Percentiles rank a stretch among this genome's conserved stretches.
Conservation (phyloP, 2,888 invertebrate genomes). For the Leptinotarsa tumamoca region DNA sequence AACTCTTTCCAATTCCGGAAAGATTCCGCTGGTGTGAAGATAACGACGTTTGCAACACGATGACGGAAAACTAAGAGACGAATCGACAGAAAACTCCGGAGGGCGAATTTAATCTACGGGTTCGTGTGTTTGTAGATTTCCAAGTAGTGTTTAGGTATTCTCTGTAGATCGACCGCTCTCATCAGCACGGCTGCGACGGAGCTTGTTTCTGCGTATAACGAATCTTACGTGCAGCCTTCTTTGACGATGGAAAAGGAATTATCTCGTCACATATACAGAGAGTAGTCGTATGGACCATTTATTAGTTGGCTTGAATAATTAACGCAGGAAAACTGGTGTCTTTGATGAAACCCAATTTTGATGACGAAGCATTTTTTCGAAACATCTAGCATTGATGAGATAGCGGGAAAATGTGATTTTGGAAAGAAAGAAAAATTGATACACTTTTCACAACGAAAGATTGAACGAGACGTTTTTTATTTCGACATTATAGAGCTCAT, state of each 20-base stretch:
- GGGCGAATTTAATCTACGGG: slow-evolving; percentile 66
- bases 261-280: slow-evolving; percentile 51
- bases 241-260: slow-evolving; percentile 55
- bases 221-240: slow-evolving; percentile 54
- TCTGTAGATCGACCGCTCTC: slow-evolving; percentile 62
- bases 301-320: too few species aligned
- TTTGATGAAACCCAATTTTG: too few species aligned
- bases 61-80: slow-evolving; percentile 65
- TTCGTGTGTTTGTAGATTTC: slow-evolving; percentile 66
- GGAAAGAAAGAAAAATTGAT: too few species aligned
- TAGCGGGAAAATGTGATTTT: too few species aligned
- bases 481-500: too few species aligned
- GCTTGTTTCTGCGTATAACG: slow-evolving; percentile 61
- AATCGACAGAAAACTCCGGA: slow-evolving; percentile 64
- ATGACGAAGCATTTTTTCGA: too few species aligned
- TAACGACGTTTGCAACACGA: slow-evolving; percentile 66
- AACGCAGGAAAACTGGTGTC: too few species aligned
- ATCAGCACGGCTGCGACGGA: slow-evolving; percentile 56
- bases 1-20: slow-evolving; percentile 60
- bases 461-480: too few species aligned
- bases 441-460: too few species aligned
- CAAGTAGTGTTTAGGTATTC: slow-evolving; percentile 67
- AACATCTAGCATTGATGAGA: too few species aligned
- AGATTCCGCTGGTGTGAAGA: slow-evolving; percentile 64
- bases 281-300: not conserved